Percentiles rank a stretch among this genome's conserved stretches.
phyloP scores from a whole-genome alignment of 2,888 invertebrate species.

The Drosophila greeni region DNA sequence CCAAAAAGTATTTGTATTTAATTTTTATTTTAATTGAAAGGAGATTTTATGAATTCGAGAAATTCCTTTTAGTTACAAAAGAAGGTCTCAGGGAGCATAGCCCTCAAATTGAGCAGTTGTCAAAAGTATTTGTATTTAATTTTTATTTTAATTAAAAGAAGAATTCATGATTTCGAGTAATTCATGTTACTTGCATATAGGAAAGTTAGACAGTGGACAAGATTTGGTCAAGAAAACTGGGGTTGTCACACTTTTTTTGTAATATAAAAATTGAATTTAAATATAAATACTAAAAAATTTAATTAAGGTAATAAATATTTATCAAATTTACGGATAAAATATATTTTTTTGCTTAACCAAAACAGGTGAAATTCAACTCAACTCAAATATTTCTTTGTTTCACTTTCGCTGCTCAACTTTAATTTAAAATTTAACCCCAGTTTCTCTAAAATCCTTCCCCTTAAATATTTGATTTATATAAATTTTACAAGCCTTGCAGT shows the following conservation, averaged over 20 bases:
- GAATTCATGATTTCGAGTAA: slow-evolving; percentile 2
- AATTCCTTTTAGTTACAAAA: background rate
- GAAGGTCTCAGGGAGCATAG: background rate
- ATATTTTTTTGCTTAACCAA: too few relatives aligned
- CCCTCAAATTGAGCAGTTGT: background rate
- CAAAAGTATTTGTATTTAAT: slow-evolving; percentile 9
- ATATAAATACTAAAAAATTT: too few relatives aligned
- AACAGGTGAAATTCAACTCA: too few relatives aligned
- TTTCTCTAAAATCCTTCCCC: background rate
- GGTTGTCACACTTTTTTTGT: too few relatives aligned
- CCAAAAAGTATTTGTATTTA: slow-evolving; percentile 8
- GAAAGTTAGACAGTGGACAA: background rate
- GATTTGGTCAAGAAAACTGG: background rate
- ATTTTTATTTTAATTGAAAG: slow-evolving; percentile 7
- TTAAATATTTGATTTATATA: slow-evolving; percentile 1
- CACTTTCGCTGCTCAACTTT: background rate
- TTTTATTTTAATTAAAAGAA: slow-evolving; percentile 3
- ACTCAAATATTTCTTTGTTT: background rate
- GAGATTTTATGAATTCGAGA: slow-evolving; percentile 3
- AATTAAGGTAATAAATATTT: too few relatives aligned
- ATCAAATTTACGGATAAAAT: too few relatives aligned
- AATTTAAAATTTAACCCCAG: background rate
- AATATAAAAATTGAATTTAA: too few relatives aligned
- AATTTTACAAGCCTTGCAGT: background rate
- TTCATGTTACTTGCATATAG: background rate